Percentiles rank a stretch among this genome's conserved stretches.
Conservation (phyloP, 2,888 invertebrate species). For the Atethmia centrago region DNA sequence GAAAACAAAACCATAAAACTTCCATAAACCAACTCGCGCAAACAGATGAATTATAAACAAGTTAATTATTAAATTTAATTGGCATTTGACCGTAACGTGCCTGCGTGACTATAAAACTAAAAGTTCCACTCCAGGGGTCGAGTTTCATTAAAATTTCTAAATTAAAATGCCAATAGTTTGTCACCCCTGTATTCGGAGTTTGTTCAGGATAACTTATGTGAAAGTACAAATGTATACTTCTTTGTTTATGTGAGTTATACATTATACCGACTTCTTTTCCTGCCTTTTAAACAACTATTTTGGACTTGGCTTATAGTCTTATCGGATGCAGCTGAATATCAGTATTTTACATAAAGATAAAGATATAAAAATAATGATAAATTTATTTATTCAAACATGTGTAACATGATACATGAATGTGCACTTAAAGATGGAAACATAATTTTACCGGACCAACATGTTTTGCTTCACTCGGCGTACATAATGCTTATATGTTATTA, state of each 20-base stretch:
- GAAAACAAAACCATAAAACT: conserved; percentile 19
- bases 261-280: too few relatives aligned
- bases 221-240: neutral
- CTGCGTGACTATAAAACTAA: conserved; percentile 61
- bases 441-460: too few relatives aligned
- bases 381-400: too few relatives aligned
- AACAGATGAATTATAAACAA: conserved; percentile 63
- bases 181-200: conserved; percentile 51
- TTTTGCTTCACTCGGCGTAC: too few relatives aligned
- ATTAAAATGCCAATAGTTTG: conserved; percentile 70
- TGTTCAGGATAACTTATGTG: conserved; percentile 3
- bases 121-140: conserved; percentile 46
- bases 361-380: too few relatives aligned
- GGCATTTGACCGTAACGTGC: conserved; percentile 53
- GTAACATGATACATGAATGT: too few relatives aligned
- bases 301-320: too few relatives aligned
- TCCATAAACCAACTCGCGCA: conserved; percentile 36
- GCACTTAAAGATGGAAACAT: too few relatives aligned
- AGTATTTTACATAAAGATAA: too few relatives aligned
- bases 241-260: neutral
- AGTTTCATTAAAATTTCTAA: conserved; percentile 74
- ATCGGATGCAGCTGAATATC: too few relatives aligned
- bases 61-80: conserved; percentile 64
- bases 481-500: too few relatives aligned
- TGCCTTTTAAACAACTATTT: too few relatives aligned